Base-by-base conservation (phyloP, 2,888 invertebrate species). In the Cyclophora albipunctata region DNA sequence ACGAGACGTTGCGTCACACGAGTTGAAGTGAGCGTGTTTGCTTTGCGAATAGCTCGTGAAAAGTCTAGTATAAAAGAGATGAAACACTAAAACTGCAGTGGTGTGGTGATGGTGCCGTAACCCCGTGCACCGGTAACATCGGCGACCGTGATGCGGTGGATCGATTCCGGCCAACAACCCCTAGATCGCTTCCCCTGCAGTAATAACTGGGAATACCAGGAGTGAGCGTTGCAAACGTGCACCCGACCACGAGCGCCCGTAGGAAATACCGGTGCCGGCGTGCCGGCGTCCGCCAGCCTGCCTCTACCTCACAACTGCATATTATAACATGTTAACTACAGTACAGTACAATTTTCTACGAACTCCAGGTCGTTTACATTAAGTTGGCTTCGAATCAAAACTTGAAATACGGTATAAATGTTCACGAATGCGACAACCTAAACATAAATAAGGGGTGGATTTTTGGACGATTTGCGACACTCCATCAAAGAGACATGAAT, bases 111-210 rank as follows among this genome's bases (percentile, higher is more conserved):
- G 75, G 71, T 75, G 72, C 64, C 64, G 74, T 84, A 83, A 81
- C 80, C 78, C 67, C 73, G 75, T 83, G 79, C 81, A 84, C 77
- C 70, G 78, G 73, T 79, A 78, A 76, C 75, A 76, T 64, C 63
- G 65, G 57, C 62, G 62, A 62, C 67, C 57, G 72, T 78, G 79
- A 72, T 78, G 77, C 77, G 75, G 71, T 68, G 74, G 74, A 85
- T 87, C 87, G 85, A 87, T 87, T 59, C 66, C 77, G 85, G 85
- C 75, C 86, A 86, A 83, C 85, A 84, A 86, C 85, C 87, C 68
- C 82, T 72, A 70, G 65, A 63, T 69, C 67, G 63, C 73, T 69
- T 75, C 81, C 82, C 83, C 74, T 78, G 75, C 79, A 64, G 77
- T 80, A 79, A 77, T 82, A 79, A 79, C 78, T 75, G 87, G 87